A percentile compares a stretch with the other conserved stretches of the same genome.
These are phyloP conservation scores for Prunella fulvescens DNA, from an alignment of 2,113 vertebrate species.

Conservation along the genomic window DNA sequence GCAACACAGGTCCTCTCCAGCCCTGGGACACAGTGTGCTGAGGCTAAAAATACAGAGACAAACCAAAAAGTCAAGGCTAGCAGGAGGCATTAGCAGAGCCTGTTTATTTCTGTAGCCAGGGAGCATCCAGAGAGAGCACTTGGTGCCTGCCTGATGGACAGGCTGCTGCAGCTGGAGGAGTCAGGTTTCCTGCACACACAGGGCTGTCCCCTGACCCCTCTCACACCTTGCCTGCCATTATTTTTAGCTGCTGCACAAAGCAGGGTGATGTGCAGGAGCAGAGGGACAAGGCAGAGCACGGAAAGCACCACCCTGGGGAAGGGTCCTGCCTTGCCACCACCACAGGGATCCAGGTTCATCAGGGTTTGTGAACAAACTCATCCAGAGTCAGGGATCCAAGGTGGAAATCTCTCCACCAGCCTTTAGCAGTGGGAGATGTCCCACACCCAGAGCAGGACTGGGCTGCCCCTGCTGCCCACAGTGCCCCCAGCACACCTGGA, in stretches of 20 bases:
- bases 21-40: not conserved
- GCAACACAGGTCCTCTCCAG: not conserved
- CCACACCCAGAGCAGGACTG: fast-evolving
- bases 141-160: not conserved
- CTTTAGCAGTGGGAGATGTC: not conserved
- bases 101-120: not conserved
- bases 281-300: not conserved
- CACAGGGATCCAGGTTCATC: fast-evolving
- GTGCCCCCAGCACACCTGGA: not conserved
- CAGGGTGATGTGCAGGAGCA: not conserved
- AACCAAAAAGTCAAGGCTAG: conserved; percentile 22
- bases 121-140: not conserved
- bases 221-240: not conserved
- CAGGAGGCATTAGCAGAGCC: not conserved
- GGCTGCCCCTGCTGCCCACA: not conserved
- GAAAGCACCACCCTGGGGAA: not conserved
- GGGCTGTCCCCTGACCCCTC: not conserved
- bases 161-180: conserved; percentile 38
- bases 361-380: too few species aligned
- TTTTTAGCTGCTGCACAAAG: not conserved
- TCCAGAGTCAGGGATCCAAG: not conserved
- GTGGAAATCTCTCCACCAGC: not conserved
- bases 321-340: not conserved
- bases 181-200: not conserved
- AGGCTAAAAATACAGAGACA: conserved; percentile 45